A percentile compares a stretch with the other conserved stretches of the same genome.
Conservation (phyloP, 1,140 invertebrate species). For the Nylanderia fulva region DNA sequence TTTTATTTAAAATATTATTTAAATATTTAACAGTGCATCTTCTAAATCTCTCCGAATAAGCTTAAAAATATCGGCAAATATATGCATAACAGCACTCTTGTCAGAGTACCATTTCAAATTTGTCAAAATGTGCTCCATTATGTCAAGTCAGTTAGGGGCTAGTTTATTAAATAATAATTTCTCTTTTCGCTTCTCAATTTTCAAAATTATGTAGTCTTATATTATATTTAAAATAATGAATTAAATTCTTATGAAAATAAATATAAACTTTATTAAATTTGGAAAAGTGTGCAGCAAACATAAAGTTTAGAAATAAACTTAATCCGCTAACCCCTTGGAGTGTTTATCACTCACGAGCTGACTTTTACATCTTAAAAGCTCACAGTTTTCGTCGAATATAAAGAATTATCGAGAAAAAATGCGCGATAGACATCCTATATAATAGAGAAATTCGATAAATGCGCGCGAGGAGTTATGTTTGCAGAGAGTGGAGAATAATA, state of each 20-base stretch:
- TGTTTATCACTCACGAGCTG: background rate
- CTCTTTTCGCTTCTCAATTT: no score
- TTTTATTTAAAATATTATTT: background rate
- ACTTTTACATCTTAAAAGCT: background rate
- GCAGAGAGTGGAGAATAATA: slow-evolving; percentile 68
- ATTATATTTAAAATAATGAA: no score
- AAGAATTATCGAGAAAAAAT: background rate
- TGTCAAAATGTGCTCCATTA: no score
- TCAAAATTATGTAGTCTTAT: no score
- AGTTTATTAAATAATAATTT: no score
- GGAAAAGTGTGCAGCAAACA: background rate
- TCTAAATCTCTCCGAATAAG: no score
- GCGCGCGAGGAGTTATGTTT: slow-evolving; percentile 39
- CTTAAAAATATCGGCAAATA: no score
- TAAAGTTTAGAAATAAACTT: slow-evolving; percentile 23
- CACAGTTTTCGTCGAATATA: background rate
- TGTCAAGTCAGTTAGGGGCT: no score
- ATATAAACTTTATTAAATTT: slow-evolving; percentile 5
- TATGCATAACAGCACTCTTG: no score
- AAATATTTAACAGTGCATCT: no score
- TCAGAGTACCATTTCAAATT: no score
- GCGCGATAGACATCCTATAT: background rate
- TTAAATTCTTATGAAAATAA: no score
- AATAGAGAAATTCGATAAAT: background rate
- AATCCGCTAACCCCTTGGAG: background rate